These are phyloP conservation scores for Bedellia somnulentella DNA, from an alignment of 2,888 invertebrate genomes.

Conservation along the genomic window DNA sequence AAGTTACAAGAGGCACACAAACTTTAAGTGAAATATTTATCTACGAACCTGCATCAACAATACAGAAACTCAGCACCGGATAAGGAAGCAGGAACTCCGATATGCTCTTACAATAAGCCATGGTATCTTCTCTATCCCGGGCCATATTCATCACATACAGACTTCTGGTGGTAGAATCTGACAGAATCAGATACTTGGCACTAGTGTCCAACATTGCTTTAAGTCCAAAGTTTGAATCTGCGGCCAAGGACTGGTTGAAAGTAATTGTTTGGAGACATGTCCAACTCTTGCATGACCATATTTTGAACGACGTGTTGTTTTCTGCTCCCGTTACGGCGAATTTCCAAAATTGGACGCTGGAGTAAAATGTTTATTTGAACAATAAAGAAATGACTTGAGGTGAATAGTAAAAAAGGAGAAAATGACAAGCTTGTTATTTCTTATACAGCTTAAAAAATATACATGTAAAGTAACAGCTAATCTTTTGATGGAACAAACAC, in stretches of 20 bases:
- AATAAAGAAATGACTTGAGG: neutral
- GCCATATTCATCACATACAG: slow-evolving; percentile 79
- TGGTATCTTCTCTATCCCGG: slow-evolving; percentile 42
- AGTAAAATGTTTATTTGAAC: slow-evolving; percentile 5
- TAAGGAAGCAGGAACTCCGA: slow-evolving; percentile 87
- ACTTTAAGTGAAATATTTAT: too few relatives aligned
- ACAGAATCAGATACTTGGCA: slow-evolving; percentile 82
- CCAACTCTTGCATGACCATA: slow-evolving; percentile 96
- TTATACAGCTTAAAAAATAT: too few relatives aligned
- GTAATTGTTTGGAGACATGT: slow-evolving; percentile 85
- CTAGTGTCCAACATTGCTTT: slow-evolving; percentile 84
- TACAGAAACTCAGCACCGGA: slow-evolving; percentile 86
- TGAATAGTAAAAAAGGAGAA: neutral
- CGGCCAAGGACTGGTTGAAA: slow-evolving; percentile 57
- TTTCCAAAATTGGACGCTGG: slow-evolving; percentile 82
- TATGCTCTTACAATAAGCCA: slow-evolving; percentile 71
- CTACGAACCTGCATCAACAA: slow-evolving; percentile 74
- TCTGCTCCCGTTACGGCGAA: slow-evolving; percentile 91
- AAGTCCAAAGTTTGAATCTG: slow-evolving; percentile 42
- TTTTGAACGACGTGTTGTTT: slow-evolving; percentile 86
- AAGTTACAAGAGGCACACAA: too few relatives aligned
- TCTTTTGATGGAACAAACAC: too few relatives aligned
- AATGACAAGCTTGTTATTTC: too few relatives aligned
- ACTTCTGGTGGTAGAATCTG: slow-evolving; percentile 83
- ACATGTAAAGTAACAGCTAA: too few relatives aligned